phyloP scores from a whole-genome alignment of 2,113 vertebrate genomes.

The Semnopithecus entellus region DNA sequence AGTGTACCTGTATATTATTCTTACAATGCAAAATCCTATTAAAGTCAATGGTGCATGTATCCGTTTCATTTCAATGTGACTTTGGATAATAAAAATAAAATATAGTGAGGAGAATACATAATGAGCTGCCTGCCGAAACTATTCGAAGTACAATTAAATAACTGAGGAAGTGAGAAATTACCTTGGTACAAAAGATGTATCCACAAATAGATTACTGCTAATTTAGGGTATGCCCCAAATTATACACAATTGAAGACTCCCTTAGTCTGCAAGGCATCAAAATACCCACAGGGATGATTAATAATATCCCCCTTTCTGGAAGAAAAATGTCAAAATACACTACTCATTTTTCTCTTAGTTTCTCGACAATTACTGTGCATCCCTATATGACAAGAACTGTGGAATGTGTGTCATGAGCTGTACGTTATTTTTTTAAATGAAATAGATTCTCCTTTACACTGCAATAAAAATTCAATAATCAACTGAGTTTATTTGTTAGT shows the following conservation, averaged over 20 bases:
- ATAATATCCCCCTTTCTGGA: conserved; percentile 18
- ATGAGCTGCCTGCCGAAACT: conserved; percentile 68
- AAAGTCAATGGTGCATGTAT: conserved; percentile 81
- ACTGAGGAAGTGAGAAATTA: conserved; percentile 73
- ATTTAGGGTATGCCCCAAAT: conserved; percentile 65
- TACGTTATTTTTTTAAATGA: conserved; percentile 30
- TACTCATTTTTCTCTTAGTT: conserved; percentile 39
- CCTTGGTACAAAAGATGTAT: conserved; percentile 49
- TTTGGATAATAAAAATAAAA: conserved; percentile 82
- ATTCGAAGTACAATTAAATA: conserved; percentile 72
- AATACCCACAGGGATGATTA: conserved; percentile 53
- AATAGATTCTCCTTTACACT: conserved; percentile 5
- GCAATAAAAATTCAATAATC: background rate
- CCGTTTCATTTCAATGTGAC: conserved; percentile 82
- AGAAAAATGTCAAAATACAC: conserved; percentile 53
- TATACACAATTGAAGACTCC: conserved; percentile 43
- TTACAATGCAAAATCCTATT: conserved; percentile 77
- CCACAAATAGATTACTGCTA: conserved; percentile 57
- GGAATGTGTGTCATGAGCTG: background rate
- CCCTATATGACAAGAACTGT: background rate
- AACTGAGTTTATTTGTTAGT: background rate
- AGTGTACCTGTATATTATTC: conserved; percentile 70
- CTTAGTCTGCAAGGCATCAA: conserved; percentile 32
- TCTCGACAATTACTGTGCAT: background rate
- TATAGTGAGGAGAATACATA: conserved; percentile 77